Percentiles rank a stretch among this genome's conserved stretches.
Evolutionary conservation across 1,140 invertebrate genomes (phyloP).

Genomic region (Macrostomum lignano): DNA sequence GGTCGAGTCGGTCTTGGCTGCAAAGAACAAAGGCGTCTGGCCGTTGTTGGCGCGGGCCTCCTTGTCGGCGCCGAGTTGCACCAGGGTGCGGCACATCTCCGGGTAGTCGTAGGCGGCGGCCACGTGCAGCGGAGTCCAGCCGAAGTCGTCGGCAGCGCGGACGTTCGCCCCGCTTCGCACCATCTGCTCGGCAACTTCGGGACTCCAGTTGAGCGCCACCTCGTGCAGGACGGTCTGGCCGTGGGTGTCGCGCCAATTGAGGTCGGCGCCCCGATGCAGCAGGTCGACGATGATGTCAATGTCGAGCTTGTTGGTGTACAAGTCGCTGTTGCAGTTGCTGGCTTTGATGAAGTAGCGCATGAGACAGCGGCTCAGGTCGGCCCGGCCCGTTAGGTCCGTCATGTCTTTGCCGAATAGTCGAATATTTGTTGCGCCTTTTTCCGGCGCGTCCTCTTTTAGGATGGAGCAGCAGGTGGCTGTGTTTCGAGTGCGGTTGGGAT

Average conservation of each 20-base stretch:
- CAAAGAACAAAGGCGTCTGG: constrained; percentile 22
- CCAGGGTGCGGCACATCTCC: constrained; percentile 16
- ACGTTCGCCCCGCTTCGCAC: constrained; percentile 15
- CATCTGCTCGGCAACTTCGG: constrained; percentile 15
- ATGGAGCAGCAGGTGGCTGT: too few relatives aligned
- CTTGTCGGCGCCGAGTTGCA: constrained; percentile 14
- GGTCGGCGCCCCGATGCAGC: constrained; percentile 14
- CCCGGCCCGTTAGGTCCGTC: too few relatives aligned
- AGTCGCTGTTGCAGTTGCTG: too few relatives aligned
- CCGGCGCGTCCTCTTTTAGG: too few relatives aligned
- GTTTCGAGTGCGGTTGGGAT: too few relatives aligned
- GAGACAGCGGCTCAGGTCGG: too few relatives aligned
- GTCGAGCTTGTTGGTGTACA: too few relatives aligned
- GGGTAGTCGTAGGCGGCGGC: constrained; percentile 20
- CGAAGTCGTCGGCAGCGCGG: constrained; percentile 12
- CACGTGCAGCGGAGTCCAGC: constrained; percentile 18
- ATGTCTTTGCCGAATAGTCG: too few relatives aligned
- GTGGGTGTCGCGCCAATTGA: constrained; percentile 17
- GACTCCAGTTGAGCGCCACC: constrained; percentile 17
- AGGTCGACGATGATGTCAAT: constrained; percentile 16
- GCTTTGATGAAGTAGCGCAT: too few relatives aligned
- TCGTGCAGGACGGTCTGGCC: constrained; percentile 22
- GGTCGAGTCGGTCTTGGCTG: constrained; percentile 18
- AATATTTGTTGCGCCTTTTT: too few relatives aligned
- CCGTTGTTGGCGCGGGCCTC: too few relatives aligned